Conservation (phyloP, 2,797 vertebrate species). For the Diplodus puntazzo region DNA sequence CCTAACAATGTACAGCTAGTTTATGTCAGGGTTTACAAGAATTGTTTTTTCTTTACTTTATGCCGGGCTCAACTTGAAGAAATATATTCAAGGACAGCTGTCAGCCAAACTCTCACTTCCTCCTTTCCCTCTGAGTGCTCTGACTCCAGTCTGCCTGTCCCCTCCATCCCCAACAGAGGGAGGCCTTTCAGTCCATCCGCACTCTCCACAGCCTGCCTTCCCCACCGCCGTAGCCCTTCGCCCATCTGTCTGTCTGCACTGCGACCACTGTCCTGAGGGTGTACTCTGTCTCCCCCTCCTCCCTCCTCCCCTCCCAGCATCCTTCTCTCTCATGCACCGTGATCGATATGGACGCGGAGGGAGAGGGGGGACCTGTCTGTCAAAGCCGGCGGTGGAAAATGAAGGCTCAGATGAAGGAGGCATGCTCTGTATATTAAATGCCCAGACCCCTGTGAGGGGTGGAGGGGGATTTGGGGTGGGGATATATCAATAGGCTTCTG, state of each 20-base stretch:
- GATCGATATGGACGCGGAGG: constrained; percentile 86
- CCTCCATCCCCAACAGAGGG: constrained; percentile 79
- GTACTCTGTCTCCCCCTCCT: constrained; percentile 73
- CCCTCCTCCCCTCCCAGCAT: constrained; percentile 68
- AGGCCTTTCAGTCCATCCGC: constrained; percentile 72
- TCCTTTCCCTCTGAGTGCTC: constrained; percentile 50
- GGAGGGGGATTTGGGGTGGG: constrained; percentile 55
- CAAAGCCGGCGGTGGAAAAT: constrained; percentile 83
- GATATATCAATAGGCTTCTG: constrained; percentile 82
- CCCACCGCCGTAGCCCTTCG: constrained; percentile 54
- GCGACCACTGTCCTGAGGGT: constrained; percentile 80
- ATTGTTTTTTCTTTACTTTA: constrained; percentile 35
- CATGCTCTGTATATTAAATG: constrained; percentile 87
- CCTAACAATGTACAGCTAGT: constrained; percentile 1
- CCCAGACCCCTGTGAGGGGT: constrained; percentile 72
- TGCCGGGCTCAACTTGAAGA: constrained; percentile 49
- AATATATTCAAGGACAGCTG: constrained; percentile 76
- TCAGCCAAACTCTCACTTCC: constrained; percentile 69
- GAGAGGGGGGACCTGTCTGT: constrained; percentile 84
- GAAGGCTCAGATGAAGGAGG: constrained; percentile 84
- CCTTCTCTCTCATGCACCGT: constrained; percentile 76
- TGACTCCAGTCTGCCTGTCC: constrained; percentile 70
- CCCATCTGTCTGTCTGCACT: constrained; percentile 78
- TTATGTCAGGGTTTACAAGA: constrained; percentile 19
- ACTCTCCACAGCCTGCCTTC: constrained; percentile 60